Percentiles rank a stretch among this genome's conserved stretches.
Conservation (phyloP, 2,797 vertebrate species). For the Spinus pinus region DNA sequence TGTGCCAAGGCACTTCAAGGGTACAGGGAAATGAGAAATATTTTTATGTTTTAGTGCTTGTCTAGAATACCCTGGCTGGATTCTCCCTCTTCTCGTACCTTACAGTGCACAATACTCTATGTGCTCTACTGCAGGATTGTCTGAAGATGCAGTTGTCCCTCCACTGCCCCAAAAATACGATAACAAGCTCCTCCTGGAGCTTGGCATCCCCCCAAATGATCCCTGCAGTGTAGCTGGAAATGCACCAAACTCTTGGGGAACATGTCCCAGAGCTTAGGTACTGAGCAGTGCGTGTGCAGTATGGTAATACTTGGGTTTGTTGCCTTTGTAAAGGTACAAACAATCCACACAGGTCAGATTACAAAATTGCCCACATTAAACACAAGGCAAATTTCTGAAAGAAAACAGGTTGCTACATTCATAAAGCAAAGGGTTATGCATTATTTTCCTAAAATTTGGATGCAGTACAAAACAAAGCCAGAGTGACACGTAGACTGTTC, state of each 20-base stretch:
- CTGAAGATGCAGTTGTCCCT: background rate
- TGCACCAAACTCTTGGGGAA: background rate
- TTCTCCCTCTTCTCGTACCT: background rate
- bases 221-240: background rate
- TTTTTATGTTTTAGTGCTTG: background rate
- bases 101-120: background rate
- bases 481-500: background rate
- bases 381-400: background rate
- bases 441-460: background rate
- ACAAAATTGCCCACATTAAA: background rate
- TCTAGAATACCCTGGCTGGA: background rate
- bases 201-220: background rate
- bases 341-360: background rate
- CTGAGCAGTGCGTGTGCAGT: background rate
- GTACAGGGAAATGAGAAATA: background rate
- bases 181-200: background rate
- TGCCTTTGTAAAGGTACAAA: background rate
- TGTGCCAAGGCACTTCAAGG: background rate
- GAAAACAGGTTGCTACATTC: background rate
- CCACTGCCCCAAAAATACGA: background rate
- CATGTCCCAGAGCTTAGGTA: background rate
- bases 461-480: background rate
- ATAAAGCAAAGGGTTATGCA: background rate
- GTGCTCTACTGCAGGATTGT: background rate
- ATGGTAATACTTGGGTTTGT: background rate